Conservation (phyloP, 2,113 vertebrate genomes). For the Vidua chalybeata region DNA sequence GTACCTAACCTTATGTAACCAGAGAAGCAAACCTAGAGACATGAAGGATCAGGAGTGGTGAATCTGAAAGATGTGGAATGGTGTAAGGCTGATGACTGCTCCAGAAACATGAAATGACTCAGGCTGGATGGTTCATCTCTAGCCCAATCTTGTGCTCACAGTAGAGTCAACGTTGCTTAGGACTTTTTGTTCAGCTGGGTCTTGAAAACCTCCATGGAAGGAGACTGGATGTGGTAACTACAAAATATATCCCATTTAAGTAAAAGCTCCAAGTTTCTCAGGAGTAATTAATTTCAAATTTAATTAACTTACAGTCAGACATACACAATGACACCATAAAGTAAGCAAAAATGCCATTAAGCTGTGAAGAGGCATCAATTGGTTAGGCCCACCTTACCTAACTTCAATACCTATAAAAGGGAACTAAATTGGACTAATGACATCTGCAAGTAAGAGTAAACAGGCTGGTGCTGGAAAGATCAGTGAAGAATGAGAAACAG, state of each 20-base stretch:
- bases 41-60: background rate
- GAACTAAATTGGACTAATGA: background rate
- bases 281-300: background rate
- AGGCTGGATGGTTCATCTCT: rapidly evolving
- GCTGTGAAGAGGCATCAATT: background rate
- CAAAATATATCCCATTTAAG: background rate
- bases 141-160: background rate
- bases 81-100: background rate
- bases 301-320: background rate
- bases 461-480: background rate
- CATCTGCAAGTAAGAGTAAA: background rate
- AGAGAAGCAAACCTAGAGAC: background rate
- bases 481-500: background rate
- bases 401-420: background rate
- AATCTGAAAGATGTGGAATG: background rate
- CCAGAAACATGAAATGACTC: background rate
- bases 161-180: background rate
- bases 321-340: background rate
- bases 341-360: background rate
- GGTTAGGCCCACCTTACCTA: background rate
- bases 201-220: background rate
- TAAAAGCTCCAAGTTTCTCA: background rate
- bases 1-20: background rate
- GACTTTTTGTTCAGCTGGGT: background rate
- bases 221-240: background rate